phyloP scores from a whole-genome alignment of 2,888 invertebrate genomes.

The Habrosyne pyritoides region DNA sequence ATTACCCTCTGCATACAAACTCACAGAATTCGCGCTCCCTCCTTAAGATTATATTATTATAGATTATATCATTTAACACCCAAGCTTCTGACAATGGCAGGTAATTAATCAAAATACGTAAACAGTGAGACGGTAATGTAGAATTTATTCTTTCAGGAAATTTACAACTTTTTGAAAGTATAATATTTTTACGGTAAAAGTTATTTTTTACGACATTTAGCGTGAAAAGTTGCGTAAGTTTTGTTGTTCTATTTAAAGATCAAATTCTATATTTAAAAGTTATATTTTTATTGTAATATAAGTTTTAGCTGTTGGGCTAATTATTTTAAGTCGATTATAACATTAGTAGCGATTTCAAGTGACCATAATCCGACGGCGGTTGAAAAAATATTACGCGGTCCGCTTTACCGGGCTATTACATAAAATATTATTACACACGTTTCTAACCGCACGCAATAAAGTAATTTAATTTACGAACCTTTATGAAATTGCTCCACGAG shows the following conservation, averaged over 20 bases:
- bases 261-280: not conserved
- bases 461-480: conserved; percentile 73
- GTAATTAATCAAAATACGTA: not conserved
- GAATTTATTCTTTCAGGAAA: too few species aligned
- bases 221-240: too few species aligned
- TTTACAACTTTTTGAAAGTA: too few species aligned
- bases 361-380: not conserved
- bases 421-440: conserved; percentile 47
- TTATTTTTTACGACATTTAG: too few species aligned
- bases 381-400: conserved; percentile 14
- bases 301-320: too few species aligned
- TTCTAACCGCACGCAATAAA: conserved; percentile 60
- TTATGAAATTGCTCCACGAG: conserved; percentile 34
- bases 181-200: too few species aligned
- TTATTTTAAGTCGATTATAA: not conserved
- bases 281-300: too few species aligned
- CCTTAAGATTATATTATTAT: not conserved
- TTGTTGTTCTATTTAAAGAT: not conserved
- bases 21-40: too few species aligned
- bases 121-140: too few species aligned
- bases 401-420: conserved; percentile 29
- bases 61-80: not conserved
- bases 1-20: too few species aligned
- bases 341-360: not conserved
- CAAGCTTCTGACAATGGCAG: not conserved